These are phyloP conservation scores for Psittacara wagleri DNA, from an alignment of 2,113 vertebrate species.

Conservation along the genomic window DNA sequence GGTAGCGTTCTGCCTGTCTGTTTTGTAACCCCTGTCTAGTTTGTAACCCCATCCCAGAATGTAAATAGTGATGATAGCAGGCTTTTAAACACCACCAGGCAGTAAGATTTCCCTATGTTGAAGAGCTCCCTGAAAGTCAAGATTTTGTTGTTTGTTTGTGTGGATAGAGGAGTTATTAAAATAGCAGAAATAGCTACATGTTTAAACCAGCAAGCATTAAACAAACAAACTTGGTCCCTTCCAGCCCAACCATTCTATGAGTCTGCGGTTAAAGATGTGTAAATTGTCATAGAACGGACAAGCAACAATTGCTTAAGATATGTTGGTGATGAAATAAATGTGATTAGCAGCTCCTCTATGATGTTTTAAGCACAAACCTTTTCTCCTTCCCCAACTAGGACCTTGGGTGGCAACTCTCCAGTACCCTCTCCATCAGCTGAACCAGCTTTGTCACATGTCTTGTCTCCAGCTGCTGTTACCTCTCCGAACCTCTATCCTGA, in stretches of 20 bases:
- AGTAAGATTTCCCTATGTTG: neutral
- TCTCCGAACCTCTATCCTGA: slow-evolving; percentile 90
- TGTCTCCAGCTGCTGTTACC: slow-evolving; percentile 81
- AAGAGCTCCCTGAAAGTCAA: neutral
- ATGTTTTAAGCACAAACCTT: neutral
- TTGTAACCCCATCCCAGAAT: neutral
- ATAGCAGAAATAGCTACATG: neutral
- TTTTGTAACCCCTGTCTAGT: no score
- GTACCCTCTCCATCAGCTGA: slow-evolving; percentile 67
- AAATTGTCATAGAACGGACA: neutral
- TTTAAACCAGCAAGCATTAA: neutral
- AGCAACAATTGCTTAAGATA: neutral
- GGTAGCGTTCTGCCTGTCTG: neutral
- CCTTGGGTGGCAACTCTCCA: slow-evolving; percentile 81
- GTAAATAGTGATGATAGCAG: neutral
- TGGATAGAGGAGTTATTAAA: neutral
- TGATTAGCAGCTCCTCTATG: neutral
- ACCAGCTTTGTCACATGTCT: slow-evolving; percentile 52
- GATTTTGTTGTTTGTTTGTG: neutral
- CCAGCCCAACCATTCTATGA: neutral
- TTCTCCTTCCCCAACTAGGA: slow-evolving; percentile 70
- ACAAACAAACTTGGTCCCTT: neutral
- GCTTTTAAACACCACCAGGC: neutral
- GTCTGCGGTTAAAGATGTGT: neutral
- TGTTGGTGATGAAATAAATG: neutral